Percentiles rank a stretch among this genome's conserved stretches.
phyloP scores from a whole-genome alignment of 2,888 invertebrate genomes.

The Drosophila glabriapex region DNA sequence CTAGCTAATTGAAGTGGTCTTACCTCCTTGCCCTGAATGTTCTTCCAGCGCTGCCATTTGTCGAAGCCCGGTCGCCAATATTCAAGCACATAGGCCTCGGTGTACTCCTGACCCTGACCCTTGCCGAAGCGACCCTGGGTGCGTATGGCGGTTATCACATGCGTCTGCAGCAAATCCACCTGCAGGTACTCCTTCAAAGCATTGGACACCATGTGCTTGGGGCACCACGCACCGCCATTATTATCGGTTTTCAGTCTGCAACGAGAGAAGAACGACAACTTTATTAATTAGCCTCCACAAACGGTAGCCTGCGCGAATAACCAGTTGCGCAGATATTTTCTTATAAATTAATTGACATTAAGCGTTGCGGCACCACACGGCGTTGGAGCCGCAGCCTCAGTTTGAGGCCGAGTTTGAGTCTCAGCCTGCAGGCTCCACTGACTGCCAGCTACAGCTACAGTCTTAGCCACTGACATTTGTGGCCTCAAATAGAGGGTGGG shows the following conservation, averaged over 20 bases:
- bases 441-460: conserved; percentile 7
- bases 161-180: conserved; percentile 88
- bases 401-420: conserved; percentile 1
- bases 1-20: conserved; percentile 60
- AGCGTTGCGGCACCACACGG: conserved; percentile 82
- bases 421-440: neutral
- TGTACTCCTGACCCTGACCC: conserved; percentile 93
- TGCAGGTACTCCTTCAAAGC: conserved; percentile 92
- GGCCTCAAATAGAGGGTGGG: conserved; percentile 11
- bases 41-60: conserved; percentile 91
- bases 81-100: conserved; percentile 91
- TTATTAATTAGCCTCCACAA: conserved; percentile 66
- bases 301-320: conserved; percentile 55
- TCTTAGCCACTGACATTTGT: conserved; percentile 37
- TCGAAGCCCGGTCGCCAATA: conserved; percentile 90
- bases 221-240: conserved; percentile 95
- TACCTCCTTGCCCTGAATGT: conserved; percentile 90
- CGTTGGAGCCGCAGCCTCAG: conserved; percentile 18
- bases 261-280: conserved; percentile 33
- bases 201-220: conserved; percentile 90
- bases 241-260: conserved; percentile 91
- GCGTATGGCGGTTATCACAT: conserved; percentile 89
- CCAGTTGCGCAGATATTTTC: conserved; percentile 61
- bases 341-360: conserved; percentile 84
- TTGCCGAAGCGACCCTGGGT: conserved; percentile 95